Base-by-base conservation (phyloP, 2,113 vertebrate genomes). In the Trematocara stigmaticum region DNA sequence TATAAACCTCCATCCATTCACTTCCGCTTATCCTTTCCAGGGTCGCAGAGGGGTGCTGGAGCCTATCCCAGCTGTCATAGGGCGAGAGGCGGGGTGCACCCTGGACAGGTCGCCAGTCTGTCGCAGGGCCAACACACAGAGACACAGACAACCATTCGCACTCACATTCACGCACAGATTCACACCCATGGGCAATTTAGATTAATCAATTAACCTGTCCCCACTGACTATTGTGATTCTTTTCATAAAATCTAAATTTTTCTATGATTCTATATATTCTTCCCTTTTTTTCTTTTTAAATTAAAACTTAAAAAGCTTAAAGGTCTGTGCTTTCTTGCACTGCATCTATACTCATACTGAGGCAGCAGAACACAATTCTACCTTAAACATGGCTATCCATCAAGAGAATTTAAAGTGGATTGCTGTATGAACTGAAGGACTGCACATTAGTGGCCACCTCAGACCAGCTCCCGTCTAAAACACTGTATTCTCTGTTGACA, bases 401-500 rank as follows among this genome's bases (percentile, higher is more conserved):
- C 40, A 59, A 10, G 29, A 56, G 13, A 51, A 26, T 57, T 35
- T 52, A 52, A 42, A 52, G 71, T 8, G 53, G 53, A 20, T 26
- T 55, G 18, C 76, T 79, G 69, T 12, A 10, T 42, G 59, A 64
- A 3, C 6, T n/a, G 1, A n/a, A 81, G 23, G 11, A 45, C 52
- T 45, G 56, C 45, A 31, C 29, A 10, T 4, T n/a, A 57, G 88
- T 34, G 84, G 84, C 90, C 82, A 79, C 8, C 40, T 66, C 47
- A 16, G 74, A 20, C 64, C 16, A 31, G 59, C 84, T 83, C 76
- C 64, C 42, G 23, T 47, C 40, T 3, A 80, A 87, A 76, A 89
- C 91, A 81, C 9, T 7, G 59, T 64, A 84, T 84, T 53, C 35
- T 90, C 64, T 66, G 57, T 31, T 12, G 9, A 51, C 84, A 38